Percentiles rank a stretch among this genome's conserved stretches.
Evolutionary conservation across 2,797 vertebrate species (phyloP).

Genomic region (Syngnathus rostellatus): DNA sequence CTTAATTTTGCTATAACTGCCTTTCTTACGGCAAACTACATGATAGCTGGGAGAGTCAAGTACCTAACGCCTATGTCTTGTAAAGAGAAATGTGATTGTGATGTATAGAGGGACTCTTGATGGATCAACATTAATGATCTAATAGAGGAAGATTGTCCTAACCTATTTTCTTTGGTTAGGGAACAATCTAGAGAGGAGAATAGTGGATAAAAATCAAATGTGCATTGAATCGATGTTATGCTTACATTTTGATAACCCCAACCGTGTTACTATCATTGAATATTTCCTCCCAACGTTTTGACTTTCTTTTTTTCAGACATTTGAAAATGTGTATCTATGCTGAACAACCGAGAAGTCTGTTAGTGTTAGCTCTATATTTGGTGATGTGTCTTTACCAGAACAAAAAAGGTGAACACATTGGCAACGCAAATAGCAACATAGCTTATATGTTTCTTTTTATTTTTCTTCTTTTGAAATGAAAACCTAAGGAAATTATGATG

Average conservation of each 20-base stretch:
- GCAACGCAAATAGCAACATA: slow-evolving; percentile 53
- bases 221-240: slow-evolving; percentile 58
- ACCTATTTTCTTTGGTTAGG: slow-evolving; percentile 57
- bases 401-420: slow-evolving; percentile 30
- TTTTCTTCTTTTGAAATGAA: slow-evolving; percentile 23
- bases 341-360: slow-evolving; percentile 62
- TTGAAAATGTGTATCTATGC: slow-evolving; percentile 62
- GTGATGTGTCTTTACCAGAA: slow-evolving; percentile 62
- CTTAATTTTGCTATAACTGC: slow-evolving; percentile 44
- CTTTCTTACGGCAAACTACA: slow-evolving; percentile 33
- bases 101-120: slow-evolving; percentile 44
- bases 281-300: slow-evolving; percentile 56
- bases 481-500: slow-evolving; percentile 36
- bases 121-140: slow-evolving; percentile 33
- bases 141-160: slow-evolving; percentile 39
- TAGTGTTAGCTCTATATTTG: slow-evolving; percentile 62
- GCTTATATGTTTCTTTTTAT: slow-evolving; percentile 45
- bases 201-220: slow-evolving; percentile 48
- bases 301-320: slow-evolving; percentile 52
- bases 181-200: slow-evolving; percentile 35
- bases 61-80: slow-evolving; percentile 38
- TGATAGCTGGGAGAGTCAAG: slow-evolving; percentile 17
- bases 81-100: slow-evolving; percentile 31
- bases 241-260: slow-evolving; percentile 63
- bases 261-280: slow-evolving; percentile 59